A percentile compares a stretch with the other conserved stretches of the same genome.
phyloP scores from a whole-genome alignment of 1,140 invertebrate genomes.

The Saxidomus purpurata region DNA sequence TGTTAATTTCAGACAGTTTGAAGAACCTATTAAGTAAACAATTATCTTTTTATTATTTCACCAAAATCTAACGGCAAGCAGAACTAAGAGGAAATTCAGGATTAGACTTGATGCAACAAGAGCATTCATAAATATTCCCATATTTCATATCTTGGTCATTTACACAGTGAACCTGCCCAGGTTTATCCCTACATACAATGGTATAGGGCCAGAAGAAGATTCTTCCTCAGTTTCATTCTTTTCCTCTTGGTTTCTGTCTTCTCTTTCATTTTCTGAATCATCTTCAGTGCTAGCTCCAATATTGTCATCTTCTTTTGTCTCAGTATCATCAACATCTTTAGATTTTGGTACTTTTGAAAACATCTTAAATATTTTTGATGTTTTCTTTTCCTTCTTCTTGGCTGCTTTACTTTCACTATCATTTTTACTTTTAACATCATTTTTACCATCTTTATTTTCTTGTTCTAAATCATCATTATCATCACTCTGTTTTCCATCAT shows the following conservation, averaged over 20 bases:
- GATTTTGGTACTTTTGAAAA: neutral
- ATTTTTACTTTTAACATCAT: neutral
- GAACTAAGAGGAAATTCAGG: no score
- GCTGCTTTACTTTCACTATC: neutral
- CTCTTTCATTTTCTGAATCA: neutral
- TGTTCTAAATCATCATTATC: neutral
- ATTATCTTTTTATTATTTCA: no score
- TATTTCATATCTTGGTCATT: no score
- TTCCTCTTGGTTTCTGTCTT: neutral
- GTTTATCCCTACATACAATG: constrained; percentile 23
- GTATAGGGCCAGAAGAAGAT: constrained; percentile 2
- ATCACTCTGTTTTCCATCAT: neutral
- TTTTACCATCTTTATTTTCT: neutral
- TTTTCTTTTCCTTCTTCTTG: neutral
- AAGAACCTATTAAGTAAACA: no score
- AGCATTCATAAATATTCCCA: no score
- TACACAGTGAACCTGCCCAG: no score
- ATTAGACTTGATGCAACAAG: no score
- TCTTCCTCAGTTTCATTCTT: neutral
- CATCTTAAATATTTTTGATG: neutral
- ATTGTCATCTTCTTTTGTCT: neutral
- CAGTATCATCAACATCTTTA: neutral
- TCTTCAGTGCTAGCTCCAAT: neutral
- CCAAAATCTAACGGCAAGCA: no score
- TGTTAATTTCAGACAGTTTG: no score